These are phyloP conservation scores for Perognathus longimembris DNA, from an alignment of 2,113 vertebrate species.

Conservation along the genomic window DNA sequence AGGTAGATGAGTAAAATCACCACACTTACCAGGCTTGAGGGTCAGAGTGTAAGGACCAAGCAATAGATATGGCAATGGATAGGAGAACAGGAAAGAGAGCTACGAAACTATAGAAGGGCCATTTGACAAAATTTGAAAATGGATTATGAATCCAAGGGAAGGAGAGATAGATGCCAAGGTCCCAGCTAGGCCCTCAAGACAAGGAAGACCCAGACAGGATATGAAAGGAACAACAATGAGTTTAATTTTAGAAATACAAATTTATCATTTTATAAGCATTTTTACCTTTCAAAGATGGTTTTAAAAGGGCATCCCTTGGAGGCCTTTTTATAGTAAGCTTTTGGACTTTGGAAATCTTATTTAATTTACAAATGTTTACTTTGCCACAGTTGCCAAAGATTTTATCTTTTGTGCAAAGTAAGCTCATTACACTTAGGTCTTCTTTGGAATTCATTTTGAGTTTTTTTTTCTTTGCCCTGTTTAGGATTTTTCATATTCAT, in stretches of 20 bases:
- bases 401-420: conserved; percentile 48
- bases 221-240: background rate
- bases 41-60: background rate
- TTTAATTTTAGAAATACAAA: conserved; percentile 38
- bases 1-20: background rate
- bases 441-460: conserved; percentile 51
- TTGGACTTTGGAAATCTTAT: conserved; percentile 34
- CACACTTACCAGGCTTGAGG: background rate
- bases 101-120: background rate
- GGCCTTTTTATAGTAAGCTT: conserved; percentile 35
- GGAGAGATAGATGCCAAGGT: background rate
- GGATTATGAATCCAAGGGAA: background rate
- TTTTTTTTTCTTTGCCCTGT: conserved; percentile 40
- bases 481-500: conserved; percentile 96
- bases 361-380: conserved; percentile 44
- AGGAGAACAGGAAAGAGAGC: background rate
- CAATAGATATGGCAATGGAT: background rate
- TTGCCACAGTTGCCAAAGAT: conserved; percentile 37
- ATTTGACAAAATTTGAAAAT: conserved; percentile 2
- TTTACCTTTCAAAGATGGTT: conserved; percentile 17
- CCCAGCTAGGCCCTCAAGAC: background rate
- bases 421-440: conserved; percentile 4
- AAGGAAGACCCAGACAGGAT: background rate
- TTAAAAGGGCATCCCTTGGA: background rate
- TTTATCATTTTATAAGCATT: background rate